Conservation (phyloP, 2,797 vertebrate species). For the Hemitrygon akajei region DNA sequence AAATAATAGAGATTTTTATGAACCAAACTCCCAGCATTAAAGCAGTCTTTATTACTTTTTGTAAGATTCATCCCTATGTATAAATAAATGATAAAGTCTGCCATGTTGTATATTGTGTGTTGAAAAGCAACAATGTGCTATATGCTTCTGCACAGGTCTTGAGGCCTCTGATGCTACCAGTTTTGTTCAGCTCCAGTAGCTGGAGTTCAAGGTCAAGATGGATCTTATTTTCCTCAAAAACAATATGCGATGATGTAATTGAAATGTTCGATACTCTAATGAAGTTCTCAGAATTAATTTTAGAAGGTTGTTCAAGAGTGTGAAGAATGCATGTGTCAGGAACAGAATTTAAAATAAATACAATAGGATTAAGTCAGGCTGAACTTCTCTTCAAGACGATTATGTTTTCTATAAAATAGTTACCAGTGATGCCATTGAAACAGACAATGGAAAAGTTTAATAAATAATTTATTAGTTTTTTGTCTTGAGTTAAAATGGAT, state of each 20-base stretch:
- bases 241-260: neutral
- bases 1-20: neutral
- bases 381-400: neutral
- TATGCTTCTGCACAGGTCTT: neutral
- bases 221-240: neutral
- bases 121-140: neutral
- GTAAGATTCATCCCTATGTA: neutral
- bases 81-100: neutral
- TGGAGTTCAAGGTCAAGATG: neutral
- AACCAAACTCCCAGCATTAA: neutral
- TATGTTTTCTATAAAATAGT: neutral
- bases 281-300: constrained; percentile 10
- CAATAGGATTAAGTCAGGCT: constrained; percentile 1
- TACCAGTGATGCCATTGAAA: neutral
- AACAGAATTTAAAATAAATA: constrained; percentile 1
- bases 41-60: neutral
- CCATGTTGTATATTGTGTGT: neutral
- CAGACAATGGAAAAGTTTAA: neutral
- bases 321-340: neutral
- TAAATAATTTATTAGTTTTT: neutral
- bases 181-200: neutral
- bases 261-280: neutral
- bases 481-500: neutral
- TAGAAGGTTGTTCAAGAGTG: neutral
- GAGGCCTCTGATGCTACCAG: neutral